Conservation (phyloP, 2,888 invertebrate species). For the Tipula confusa region DNA sequence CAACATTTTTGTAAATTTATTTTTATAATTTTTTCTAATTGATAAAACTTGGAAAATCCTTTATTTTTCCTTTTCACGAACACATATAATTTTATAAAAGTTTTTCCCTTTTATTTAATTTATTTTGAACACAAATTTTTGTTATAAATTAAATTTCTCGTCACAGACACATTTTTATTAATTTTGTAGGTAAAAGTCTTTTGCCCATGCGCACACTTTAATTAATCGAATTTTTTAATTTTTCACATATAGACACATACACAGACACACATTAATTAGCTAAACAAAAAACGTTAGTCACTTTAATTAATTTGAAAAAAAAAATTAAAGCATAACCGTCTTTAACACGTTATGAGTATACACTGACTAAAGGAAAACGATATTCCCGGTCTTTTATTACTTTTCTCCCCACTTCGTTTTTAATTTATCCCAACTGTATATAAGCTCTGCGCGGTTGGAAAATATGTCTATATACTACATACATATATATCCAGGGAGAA, state of each 20-base stretch:
- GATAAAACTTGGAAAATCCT: neutral
- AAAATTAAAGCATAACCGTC: neutral
- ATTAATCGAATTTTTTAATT: neutral
- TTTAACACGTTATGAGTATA: neutral
- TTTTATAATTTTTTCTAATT: neutral
- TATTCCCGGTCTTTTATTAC: conserved; percentile 16
- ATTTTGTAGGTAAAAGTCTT: neutral
- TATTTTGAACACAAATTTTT: neutral
- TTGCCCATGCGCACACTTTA: neutral
- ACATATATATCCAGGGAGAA: neutral
- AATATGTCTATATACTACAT: too few species aligned
- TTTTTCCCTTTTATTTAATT: neutral
- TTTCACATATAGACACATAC: neutral
- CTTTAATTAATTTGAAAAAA: neutral
- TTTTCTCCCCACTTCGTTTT: conserved; percentile 17
- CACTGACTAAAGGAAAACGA: conserved; percentile 9
- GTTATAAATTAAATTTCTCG: neutral
- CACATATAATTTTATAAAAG: conserved; percentile 20
- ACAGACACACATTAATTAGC: neutral
- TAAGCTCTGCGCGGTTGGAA: neutral
- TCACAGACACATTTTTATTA: neutral
- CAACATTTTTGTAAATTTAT: conserved; percentile 42
- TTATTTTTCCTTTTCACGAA: neutral
- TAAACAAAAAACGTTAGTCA: neutral
- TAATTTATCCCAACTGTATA: neutral